These are phyloP conservation scores for Malacoraja senta DNA, from an alignment of 2,797 vertebrate genomes.

Conservation along the genomic window DNA sequence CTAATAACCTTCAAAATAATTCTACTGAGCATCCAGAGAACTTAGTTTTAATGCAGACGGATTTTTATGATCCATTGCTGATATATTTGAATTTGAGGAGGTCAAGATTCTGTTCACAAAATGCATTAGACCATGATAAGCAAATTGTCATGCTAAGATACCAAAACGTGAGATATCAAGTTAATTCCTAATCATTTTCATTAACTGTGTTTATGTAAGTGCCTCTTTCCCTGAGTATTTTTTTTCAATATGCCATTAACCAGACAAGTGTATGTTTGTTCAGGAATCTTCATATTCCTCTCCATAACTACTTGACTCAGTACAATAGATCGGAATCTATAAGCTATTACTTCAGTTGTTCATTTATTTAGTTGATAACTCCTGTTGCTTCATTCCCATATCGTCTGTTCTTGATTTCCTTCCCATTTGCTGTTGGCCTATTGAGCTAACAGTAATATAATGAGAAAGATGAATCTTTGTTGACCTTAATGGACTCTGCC, in stretches of 20 bases:
- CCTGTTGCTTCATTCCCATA: not conserved
- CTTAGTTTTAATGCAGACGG: not conserved
- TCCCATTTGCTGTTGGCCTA: conserved; percentile 17
- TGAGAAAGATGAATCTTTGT: conserved; percentile 32
- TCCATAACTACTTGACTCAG: not conserved
- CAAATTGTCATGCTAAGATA: not conserved
- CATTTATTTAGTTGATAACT: conserved; percentile 6
- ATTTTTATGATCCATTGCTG: not conserved
- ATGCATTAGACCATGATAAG: not conserved
- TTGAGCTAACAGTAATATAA: conserved; percentile 12
- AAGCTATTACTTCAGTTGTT: not conserved
- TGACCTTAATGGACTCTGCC: conserved; percentile 29
- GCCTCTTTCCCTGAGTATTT: not conserved
- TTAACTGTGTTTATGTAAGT: not conserved
- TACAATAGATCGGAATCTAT: not conserved
- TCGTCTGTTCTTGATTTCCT: conserved; percentile 19
- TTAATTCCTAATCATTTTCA: not conserved
- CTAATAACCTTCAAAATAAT: not conserved
- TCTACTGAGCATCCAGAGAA: not conserved
- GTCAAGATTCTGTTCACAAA: not conserved
- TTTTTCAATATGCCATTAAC: not conserved
- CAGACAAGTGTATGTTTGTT: not conserved
- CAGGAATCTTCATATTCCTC: not conserved
- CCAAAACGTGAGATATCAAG: not conserved
- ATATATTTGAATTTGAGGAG: not conserved